Evolutionary conservation across 2,113 vertebrate genomes (phyloP).

Genomic region (Nestor notabilis): DNA sequence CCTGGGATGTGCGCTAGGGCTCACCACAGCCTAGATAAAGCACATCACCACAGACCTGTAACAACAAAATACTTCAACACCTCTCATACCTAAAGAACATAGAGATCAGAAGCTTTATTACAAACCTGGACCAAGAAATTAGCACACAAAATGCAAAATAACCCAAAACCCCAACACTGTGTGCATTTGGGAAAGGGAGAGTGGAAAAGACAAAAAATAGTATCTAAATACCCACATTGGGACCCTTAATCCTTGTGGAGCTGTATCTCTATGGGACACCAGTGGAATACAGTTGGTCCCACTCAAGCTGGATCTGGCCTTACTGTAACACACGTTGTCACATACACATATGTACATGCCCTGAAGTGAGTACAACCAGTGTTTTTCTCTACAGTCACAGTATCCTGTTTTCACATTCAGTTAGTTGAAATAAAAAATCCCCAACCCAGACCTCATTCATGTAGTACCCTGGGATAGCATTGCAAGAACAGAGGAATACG

Average conservation of each 20-base stretch:
- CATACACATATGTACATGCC: rapidly evolving
- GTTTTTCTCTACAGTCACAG: neutral
- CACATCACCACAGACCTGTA: neutral
- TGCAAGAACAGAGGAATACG: neutral
- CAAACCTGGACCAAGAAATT: neutral
- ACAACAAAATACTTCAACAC: neutral
- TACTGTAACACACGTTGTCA: neutral
- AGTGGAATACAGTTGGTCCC: neutral
- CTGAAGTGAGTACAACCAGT: neutral
- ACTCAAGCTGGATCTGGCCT: neutral
- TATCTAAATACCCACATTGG: neutral
- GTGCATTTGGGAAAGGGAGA: neutral
- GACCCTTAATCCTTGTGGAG: neutral
- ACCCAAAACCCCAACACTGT: neutral
- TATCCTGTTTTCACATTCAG: neutral
- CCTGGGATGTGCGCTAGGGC: neutral
- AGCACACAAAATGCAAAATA: neutral
- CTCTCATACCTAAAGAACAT: neutral
- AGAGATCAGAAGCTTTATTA: neutral
- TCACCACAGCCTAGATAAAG: neutral
- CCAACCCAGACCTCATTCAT: neutral
- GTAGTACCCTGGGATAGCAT: neutral
- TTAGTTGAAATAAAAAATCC: neutral
- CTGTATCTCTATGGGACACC: neutral
- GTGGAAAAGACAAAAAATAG: neutral